Percentiles rank a stretch among this genome's conserved stretches.
phyloP scores from a whole-genome alignment of 2,797 vertebrate species.

The Otolemur crassicaudatus region DNA sequence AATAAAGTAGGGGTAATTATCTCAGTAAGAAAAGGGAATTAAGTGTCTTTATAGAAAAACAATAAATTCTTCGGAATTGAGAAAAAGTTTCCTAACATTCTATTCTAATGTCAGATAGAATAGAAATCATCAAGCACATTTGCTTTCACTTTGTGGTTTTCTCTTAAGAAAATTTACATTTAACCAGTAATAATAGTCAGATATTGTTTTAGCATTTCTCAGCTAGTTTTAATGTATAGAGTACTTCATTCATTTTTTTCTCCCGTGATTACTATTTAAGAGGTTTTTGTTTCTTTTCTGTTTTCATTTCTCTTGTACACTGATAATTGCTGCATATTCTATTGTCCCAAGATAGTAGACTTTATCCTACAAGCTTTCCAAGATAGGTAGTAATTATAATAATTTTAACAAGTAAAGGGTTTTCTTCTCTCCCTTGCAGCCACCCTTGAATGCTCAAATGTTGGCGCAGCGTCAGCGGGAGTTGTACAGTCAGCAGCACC shows the following conservation, averaged over 20 bases:
- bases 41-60: not conserved
- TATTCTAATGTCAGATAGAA: not conserved
- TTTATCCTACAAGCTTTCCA: not conserved
- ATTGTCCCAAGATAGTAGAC: not conserved
- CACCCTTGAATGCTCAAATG: conserved; percentile 97
- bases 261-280: not conserved
- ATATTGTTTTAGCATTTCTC: not conserved
- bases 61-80: conserved; percentile 31
- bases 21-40: not conserved
- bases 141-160: conserved; percentile 40
- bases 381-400: not conserved
- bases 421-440: conserved; percentile 86
- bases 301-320: conserved; percentile 27
- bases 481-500: conserved; percentile 96
- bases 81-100: not conserved
- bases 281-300: not conserved
- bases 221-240: conserved; percentile 47
- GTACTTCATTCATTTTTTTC: not conserved
- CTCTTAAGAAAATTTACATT: conserved; percentile 43
- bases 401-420: conserved; percentile 4
- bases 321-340: not conserved
- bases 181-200: not conserved
- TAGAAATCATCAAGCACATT: not conserved
- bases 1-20: conserved; percentile 39
- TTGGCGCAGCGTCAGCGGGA: conserved; percentile 96